Conservation (phyloP, 23 tunicate genomes). For the Phallusia fumigata region DNA sequence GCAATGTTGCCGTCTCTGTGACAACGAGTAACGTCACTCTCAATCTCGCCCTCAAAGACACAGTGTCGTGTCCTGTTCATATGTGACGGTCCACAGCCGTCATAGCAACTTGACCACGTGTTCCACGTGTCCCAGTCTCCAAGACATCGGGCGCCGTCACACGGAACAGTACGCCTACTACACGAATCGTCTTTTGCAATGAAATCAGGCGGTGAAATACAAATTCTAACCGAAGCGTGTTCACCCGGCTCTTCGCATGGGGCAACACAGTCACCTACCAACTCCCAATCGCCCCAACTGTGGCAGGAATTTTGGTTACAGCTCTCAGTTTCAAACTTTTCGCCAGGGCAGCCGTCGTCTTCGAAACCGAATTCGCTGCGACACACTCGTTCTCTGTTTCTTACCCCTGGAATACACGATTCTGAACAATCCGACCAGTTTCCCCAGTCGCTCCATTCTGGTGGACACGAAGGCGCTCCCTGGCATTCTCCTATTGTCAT, state of each 20-base stretch:
- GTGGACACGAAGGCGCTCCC: slow-evolving; percentile 32
- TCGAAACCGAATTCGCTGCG: slow-evolving; percentile 18
- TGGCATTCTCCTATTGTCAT: background rate
- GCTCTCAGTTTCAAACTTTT: background rate
- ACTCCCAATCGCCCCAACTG: slow-evolving; percentile 29
- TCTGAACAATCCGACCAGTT: slow-evolving; percentile 24
- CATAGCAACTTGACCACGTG: slow-evolving; percentile 32
- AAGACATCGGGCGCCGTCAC: slow-evolving; percentile 24
- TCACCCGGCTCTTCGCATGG: slow-evolving; percentile 13
- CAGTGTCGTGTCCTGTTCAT: slow-evolving; percentile 19
- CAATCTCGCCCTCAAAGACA: background rate
- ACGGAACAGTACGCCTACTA: background rate
- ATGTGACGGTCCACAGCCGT: slow-evolving; percentile 21
- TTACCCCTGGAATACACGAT: slow-evolving; percentile 18
- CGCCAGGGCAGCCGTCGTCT: slow-evolving; percentile 15
- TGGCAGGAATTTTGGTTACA: slow-evolving; percentile 20
- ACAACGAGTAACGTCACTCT: slow-evolving; percentile 9
- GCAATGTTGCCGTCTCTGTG: background rate
- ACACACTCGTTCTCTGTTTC: slow-evolving; percentile 20
- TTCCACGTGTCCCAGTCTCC: slow-evolving; percentile 36
- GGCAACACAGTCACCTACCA: slow-evolving; percentile 16
- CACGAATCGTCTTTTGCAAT: background rate
- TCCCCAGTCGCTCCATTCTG: slow-evolving; percentile 26
- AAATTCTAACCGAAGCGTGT: background rate
- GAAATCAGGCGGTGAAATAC: slow-evolving; percentile 8